A percentile compares a stretch with the other conserved stretches of the same genome.
Conservation (phyloP, 2,888 invertebrate genomes). For the Augochlorella aurata region DNA sequence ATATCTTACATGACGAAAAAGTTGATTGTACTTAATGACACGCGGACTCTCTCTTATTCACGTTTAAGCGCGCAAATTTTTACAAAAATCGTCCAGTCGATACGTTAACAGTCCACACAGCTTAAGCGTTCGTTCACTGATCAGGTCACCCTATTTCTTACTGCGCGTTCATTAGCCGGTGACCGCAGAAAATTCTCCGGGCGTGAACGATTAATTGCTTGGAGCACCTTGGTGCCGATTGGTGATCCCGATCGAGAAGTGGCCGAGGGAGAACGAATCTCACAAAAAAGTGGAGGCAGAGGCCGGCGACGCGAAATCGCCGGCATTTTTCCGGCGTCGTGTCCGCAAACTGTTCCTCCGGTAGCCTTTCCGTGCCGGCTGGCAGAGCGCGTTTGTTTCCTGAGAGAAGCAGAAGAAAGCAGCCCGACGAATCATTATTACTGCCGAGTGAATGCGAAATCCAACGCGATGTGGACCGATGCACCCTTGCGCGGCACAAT, state of each 20-base stretch:
- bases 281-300: not conserved
- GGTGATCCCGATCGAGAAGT: not conserved
- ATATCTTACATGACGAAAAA: too few relatives aligned
- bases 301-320: constrained; percentile 19
- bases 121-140: too few relatives aligned
- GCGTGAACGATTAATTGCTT: too few relatives aligned
- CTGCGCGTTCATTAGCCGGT: too few relatives aligned
- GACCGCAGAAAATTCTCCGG: too few relatives aligned
- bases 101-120: too few relatives aligned
- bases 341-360: constrained; percentile 26
- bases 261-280: not conserved
- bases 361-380: constrained; percentile 42
- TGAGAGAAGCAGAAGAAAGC: constrained; percentile 40
- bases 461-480: constrained; percentile 60
- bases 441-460: constrained; percentile 61
- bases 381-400: constrained; percentile 53
- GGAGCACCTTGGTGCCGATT: not conserved
- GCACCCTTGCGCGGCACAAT: constrained; percentile 63
- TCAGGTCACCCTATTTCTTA: too few relatives aligned
- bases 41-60: too few relatives aligned
- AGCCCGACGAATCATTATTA: constrained; percentile 56
- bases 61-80: too few relatives aligned
- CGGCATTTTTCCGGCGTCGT: constrained; percentile 16
- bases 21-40: too few relatives aligned
- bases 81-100: too few relatives aligned